Evolutionary conservation across 2,888 invertebrate genomes (phyloP).

Genomic region (Gryllus longicercus): DNA sequence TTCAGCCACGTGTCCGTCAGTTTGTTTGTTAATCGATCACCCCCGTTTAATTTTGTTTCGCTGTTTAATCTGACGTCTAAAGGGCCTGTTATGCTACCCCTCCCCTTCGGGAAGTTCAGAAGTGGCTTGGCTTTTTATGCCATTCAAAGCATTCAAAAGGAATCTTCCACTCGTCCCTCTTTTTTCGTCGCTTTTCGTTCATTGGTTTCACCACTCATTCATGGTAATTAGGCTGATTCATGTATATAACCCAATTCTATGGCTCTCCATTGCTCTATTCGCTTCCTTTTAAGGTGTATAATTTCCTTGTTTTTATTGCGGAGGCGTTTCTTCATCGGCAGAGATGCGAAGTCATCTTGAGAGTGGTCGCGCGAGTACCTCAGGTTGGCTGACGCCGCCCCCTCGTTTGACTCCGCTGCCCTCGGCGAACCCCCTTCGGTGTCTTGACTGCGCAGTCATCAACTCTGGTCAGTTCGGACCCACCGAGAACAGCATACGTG

Average conservation of each 20-base stretch:
- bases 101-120: neutral
- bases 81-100: neutral
- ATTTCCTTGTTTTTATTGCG: neutral
- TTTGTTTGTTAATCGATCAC: slow-evolving; percentile 17
- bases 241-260: slow-evolving; percentile 17
- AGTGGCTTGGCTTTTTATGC: neutral
- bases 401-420: too few species aligned
- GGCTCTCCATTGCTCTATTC: neutral
- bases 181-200: neutral
- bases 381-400: too few species aligned
- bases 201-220: neutral
- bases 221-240: slow-evolving; percentile 17
- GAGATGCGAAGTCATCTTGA: neutral
- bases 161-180: neutral
- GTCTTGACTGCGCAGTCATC: too few species aligned
- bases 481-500: too few species aligned
- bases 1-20: neutral
- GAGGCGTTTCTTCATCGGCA: neutral
- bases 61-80: neutral
- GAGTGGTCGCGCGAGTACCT: neutral
- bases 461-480: too few species aligned
- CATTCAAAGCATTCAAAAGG: neutral
- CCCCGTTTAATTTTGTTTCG: neutral
- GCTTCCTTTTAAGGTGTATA: slow-evolving; percentile 5
- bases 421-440: too few species aligned